A percentile compares a stretch with the other conserved stretches of the same genome.
Evolutionary conservation across 2,888 invertebrate species (phyloP).

Genomic region (Hybos culiciformis): DNA sequence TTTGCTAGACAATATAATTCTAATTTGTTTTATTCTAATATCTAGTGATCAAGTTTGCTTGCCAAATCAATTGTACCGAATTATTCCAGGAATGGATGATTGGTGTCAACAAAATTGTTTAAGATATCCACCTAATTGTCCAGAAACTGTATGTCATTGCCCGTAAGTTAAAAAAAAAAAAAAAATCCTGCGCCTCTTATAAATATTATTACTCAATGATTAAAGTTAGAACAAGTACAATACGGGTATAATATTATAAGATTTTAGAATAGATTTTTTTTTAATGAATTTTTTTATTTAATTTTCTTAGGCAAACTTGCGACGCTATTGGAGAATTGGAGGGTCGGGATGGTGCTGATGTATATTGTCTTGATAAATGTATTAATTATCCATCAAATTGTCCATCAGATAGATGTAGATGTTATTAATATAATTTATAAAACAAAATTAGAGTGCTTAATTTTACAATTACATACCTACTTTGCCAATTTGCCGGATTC

Average conservation of each 20-base stretch:
- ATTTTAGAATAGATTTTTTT: not conserved
- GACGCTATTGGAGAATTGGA: slow-evolving; percentile 64
- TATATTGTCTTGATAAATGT: slow-evolving; percentile 77
- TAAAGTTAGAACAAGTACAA: not conserved
- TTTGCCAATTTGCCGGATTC: too few species aligned
- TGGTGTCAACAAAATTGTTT: slow-evolving; percentile 83
- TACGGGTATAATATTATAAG: not conserved
- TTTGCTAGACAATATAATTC: too few species aligned
- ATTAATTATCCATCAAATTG: slow-evolving; percentile 63
- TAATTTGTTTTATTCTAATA: too few species aligned
- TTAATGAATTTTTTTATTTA: not conserved
- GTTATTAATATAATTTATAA: slow-evolving; percentile 47
- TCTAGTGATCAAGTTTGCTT: slow-evolving; percentile 68
- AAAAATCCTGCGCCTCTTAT: not conserved
- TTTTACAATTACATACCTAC: too few species aligned
- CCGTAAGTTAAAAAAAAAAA: slow-evolving; percentile 50
- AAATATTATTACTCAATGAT: not conserved
- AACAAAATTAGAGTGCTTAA: slow-evolving; percentile 7
- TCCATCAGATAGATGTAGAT: slow-evolving; percentile 56
- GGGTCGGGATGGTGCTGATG: slow-evolving; percentile 60
- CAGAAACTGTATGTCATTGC: slow-evolving; percentile 58
- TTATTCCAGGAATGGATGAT: slow-evolving; percentile 59
- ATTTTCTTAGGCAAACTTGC: slow-evolving; percentile 55
- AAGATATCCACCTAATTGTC: slow-evolving; percentile 77
- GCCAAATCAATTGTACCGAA: slow-evolving; percentile 47